phyloP scores from a whole-genome alignment of 2,888 invertebrate species.

The Aquatica leii region DNA sequence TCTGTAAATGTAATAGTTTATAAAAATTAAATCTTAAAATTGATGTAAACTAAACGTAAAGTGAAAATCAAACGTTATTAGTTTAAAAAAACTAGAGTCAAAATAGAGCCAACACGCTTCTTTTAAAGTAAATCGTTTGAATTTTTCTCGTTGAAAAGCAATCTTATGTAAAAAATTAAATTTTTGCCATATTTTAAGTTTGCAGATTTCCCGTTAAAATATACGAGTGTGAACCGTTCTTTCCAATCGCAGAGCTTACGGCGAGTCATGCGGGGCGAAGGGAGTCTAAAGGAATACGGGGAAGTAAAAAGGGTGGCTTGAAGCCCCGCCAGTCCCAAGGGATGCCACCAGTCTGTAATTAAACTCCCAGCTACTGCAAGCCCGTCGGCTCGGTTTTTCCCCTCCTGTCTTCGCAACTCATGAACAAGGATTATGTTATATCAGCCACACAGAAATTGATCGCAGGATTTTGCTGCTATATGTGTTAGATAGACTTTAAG shows the following conservation, averaged over 20 bases:
- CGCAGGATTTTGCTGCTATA: conserved; percentile 50
- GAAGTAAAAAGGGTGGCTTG: conserved; percentile 47
- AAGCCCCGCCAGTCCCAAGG: conserved; percentile 57
- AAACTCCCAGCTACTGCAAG: conserved; percentile 57
- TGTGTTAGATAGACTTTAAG: conserved; percentile 49
- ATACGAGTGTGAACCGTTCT: conserved; percentile 39
- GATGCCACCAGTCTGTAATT: conserved; percentile 60
- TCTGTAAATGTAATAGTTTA: no score
- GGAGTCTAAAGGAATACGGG: conserved; percentile 30
- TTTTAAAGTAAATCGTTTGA: no score
- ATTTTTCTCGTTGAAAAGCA: no score
- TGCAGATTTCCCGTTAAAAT: conserved; percentile 16
- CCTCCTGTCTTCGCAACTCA: conserved; percentile 51
- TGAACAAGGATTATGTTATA: conserved; percentile 56
- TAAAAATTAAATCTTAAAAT: no score
- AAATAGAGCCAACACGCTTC: no score
- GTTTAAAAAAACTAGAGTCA: no score
- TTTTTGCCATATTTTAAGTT: background rate
- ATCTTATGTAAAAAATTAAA: no score
- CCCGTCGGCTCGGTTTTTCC: conserved; percentile 50
- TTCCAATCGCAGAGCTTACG: conserved; percentile 45
- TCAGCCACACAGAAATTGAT: conserved; percentile 56
- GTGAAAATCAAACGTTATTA: no score
- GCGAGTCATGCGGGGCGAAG: conserved; percentile 43
- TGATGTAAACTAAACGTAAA: no score